Evolutionary conservation across 1,140 invertebrate genomes (phyloP).

Genomic region (Aphidius ervi): DNA sequence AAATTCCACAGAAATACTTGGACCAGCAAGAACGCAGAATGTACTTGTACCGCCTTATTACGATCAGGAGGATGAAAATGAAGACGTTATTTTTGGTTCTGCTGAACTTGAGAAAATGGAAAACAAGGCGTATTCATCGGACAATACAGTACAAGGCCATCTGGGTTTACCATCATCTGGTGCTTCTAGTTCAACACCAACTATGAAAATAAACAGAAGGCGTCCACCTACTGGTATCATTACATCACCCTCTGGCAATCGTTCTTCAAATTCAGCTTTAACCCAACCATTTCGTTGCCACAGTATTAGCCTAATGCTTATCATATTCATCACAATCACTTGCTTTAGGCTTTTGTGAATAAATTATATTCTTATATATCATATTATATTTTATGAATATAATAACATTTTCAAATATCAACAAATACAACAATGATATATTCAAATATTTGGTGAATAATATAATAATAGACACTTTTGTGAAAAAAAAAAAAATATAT

Average conservation of each 20-base stretch:
- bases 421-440: too few relatives aligned
- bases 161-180: conserved; percentile 23
- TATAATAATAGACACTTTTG: too few relatives aligned
- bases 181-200: conserved; percentile 30
- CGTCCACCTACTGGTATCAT: conserved; percentile 21
- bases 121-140: conserved; percentile 25
- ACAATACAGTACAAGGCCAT: conserved; percentile 34
- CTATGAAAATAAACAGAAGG: conserved; percentile 30
- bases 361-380: not conserved
- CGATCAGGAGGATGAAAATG: conserved; percentile 29
- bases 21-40: conserved; percentile 28
- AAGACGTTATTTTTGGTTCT: conserved; percentile 30
- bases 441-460: too few relatives aligned
- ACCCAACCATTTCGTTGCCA: conserved; percentile 3
- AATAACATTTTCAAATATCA: too few relatives aligned
- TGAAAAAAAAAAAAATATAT: too few relatives aligned
- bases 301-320: not conserved
- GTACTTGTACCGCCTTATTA: conserved; percentile 21
- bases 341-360: not conserved
- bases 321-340: conserved; percentile 5
- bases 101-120: conserved; percentile 33
- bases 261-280: conserved; percentile 4
- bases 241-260: conserved; percentile 20
- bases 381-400: not conserved
- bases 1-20: conserved; percentile 31